Evolutionary conservation across 2,888 invertebrate species (phyloP), one percentile per base, ranked within the genome.

Genomic region (Lycocerus yunnanus): DNA sequence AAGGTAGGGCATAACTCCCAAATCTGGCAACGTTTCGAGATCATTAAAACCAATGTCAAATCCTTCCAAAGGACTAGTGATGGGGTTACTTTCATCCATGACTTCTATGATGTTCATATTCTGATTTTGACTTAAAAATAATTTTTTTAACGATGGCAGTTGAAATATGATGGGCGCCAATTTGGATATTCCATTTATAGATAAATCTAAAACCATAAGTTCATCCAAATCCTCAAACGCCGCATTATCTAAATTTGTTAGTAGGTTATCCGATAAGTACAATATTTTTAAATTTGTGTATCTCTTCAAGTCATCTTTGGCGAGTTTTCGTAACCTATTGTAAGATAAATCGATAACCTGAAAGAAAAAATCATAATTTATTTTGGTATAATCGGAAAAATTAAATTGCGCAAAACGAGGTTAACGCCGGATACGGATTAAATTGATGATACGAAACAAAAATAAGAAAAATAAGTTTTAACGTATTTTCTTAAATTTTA

Each of bases 261-360:
- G 77, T 43, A 84, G 71, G 75, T 87, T 87, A 63, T 87, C 87
- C 14, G 79, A 80, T 82, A 87, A 84, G 82, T 87, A 87, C 81
- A 87, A 73, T 65, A 84, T 82, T 72, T 84, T 82, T 63, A 86
- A 75, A 79, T 81, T 79, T 8, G 79, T 76, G 78, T 85, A 86
- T 63, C 78, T 78, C 15, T 74, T 74, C 68, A 86, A 77, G 74
- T 86, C 86, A 3, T 81, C 77, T 75, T 79, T 80, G 21, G 67
- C 78, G 18, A 87, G 71, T 80, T 84, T 84, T 60, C 85, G 80
- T 18, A 87, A 84, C 74, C 87, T 77, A 78, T 87, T 87, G 78
- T 77, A 81, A 2, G 84, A 81, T 24, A 86, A 77, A 66, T 86
- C 86, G 13, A 86, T 77, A 2, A 85, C 80, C 86, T 87, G 74